phyloP scores from a whole-genome alignment of 2,797 vertebrate species.

The Gymnopithys bicolor region DNA sequence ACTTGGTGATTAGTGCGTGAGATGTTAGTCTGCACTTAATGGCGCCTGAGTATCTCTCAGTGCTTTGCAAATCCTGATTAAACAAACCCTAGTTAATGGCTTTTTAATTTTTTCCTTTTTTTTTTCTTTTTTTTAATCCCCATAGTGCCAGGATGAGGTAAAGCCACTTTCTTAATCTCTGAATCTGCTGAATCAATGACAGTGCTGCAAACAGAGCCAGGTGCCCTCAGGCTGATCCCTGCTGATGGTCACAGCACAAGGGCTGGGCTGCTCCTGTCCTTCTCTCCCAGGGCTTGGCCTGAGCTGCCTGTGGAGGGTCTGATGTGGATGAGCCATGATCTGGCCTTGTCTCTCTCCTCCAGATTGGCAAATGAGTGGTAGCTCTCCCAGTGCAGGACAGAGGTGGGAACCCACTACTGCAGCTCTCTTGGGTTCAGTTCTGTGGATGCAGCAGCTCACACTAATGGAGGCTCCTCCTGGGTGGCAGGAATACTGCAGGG shows the following conservation, averaged over 20 bases:
- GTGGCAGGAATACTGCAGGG: neutral
- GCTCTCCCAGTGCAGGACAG: neutral
- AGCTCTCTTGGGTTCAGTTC: neutral
- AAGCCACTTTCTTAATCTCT: neutral
- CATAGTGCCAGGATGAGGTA: neutral
- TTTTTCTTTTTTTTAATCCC: neutral
- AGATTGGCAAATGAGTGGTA: neutral
- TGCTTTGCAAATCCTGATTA: slow-evolving; percentile 16
- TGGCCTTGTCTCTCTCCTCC: neutral
- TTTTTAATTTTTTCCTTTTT: neutral
- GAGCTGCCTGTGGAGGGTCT: neutral
- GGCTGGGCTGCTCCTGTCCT: neutral
- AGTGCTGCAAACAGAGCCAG: neutral
- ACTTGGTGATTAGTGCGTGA: neutral
- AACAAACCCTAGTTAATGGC: neutral
- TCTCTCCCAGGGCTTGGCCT: neutral
- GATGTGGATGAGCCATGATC: neutral
- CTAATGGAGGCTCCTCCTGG: accelerated
- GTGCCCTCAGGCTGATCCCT: accelerated
- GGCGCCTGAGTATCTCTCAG: neutral
- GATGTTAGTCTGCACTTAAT: neutral
- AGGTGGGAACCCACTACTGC: neutral
- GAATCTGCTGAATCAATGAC: neutral
- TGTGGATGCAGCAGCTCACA: accelerated
- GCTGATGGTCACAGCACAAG: accelerated